A percentile compares a stretch with the other conserved stretches of the same genome.
Conservation (phyloP, 2,888 invertebrate genomes). For the Diaperis boleti region DNA sequence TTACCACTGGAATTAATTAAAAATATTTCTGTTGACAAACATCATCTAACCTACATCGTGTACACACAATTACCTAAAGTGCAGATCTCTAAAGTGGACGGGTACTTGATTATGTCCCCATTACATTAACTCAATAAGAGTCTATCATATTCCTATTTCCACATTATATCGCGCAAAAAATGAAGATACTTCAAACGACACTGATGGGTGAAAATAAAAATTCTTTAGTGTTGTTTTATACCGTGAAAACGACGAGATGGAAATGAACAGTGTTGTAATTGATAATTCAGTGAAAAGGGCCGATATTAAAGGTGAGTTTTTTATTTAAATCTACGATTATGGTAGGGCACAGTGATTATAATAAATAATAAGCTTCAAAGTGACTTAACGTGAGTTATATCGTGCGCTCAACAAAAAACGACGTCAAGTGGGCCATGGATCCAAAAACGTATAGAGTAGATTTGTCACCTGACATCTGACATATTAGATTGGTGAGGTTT, state of each 20-base stretch:
- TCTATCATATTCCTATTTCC: conserved; percentile 1
- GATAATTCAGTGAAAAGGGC: too few species aligned
- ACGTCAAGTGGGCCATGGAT: too few species aligned
- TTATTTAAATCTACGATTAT: too few species aligned
- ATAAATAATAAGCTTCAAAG: too few species aligned
- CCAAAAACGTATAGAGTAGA: too few species aligned
- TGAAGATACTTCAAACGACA: conserved; percentile 2
- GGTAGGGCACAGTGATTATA: too few species aligned
- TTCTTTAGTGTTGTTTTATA: neutral
- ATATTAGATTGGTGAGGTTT: too few species aligned
- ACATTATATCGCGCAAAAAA: conserved; percentile 5
- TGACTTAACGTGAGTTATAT: too few species aligned
- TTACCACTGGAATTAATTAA: too few species aligned
- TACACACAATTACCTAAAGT: conserved; percentile 17
- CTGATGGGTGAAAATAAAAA: neutral
- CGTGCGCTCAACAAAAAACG: too few species aligned
- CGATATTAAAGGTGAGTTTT: too few species aligned
- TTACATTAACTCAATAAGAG: conserved; percentile 9
- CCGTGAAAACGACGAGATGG: conserved; percentile 1
- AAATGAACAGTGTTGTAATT: neutral
- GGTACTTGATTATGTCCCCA: conserved; percentile 6
- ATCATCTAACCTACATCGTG: neutral
- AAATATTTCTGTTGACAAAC: neutral
- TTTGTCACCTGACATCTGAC: too few species aligned
- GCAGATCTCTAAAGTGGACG: neutral